Percentiles rank a stretch among this genome's conserved stretches.
phyloP scores from a whole-genome alignment of 2,888 invertebrate genomes.

The Coenonympha glycerion region DNA sequence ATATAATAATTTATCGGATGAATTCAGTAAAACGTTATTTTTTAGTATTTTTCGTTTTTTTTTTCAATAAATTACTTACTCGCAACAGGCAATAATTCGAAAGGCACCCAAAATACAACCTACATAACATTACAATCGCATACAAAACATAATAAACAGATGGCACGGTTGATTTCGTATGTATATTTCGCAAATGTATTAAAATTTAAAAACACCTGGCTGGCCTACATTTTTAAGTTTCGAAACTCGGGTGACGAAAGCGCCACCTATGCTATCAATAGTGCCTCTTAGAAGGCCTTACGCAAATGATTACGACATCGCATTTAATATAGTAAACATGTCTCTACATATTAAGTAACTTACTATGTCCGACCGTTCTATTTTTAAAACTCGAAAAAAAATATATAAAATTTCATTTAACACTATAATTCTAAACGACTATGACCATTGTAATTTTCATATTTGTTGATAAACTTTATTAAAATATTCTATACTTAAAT shows the following conservation, averaged over 20 bases:
- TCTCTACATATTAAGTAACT: constrained; percentile 16
- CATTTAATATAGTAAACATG: constrained; percentile 15
- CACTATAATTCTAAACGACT: neutral
- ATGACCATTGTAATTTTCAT: neutral
- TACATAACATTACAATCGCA: neutral
- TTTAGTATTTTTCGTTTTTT: constrained; percentile 1
- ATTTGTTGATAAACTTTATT: neutral
- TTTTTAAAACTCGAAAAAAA: neutral
- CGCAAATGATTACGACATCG: constrained; percentile 17
- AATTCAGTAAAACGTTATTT: neutral
- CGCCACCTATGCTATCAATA: constrained; percentile 21
- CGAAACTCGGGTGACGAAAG: constrained; percentile 15
- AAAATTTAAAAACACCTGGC: constrained; percentile 17
- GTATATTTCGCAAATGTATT: constrained; percentile 20
- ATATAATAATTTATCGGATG: neutral
- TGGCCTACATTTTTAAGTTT: constrained; percentile 22
- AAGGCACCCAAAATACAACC: constrained; percentile 6
- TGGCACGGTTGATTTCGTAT: constrained; percentile 18
- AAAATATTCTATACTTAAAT: neutral
- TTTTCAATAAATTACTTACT: constrained; percentile 12
- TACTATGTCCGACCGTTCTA: constrained; percentile 6
- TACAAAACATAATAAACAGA: constrained; percentile 9
- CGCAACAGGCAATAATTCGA: constrained; percentile 8
- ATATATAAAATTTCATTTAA: neutral
- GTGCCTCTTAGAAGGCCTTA: constrained; percentile 21